phyloP scores from a whole-genome alignment of 35 echinoderm and acorn worm species.

The Diadema setosum region DNA sequence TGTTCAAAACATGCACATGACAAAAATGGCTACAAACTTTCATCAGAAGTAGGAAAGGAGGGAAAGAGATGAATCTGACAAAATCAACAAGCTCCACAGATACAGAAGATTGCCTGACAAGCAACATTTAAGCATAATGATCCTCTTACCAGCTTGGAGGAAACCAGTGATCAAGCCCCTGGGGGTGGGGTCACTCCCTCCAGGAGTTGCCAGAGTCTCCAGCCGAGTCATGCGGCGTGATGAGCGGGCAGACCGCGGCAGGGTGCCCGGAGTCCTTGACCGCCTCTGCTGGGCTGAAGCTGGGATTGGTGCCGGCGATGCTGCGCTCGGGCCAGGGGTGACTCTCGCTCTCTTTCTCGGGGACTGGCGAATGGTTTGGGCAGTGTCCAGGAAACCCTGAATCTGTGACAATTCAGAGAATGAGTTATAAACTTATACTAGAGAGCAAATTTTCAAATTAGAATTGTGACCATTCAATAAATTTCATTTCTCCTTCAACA shows the following conservation, averaged over 20 bases:
- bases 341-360: neutral
- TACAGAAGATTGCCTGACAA: too few relatives aligned
- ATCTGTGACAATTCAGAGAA: too few relatives aligned
- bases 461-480: too few relatives aligned
- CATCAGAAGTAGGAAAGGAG: too few relatives aligned
- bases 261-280: neutral
- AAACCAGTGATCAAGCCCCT: constrained; percentile 13
- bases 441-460: too few relatives aligned
- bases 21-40: too few relatives aligned
- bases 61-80: too few relatives aligned
- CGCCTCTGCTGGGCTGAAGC: neutral
- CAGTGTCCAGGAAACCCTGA: constrained; percentile 19
- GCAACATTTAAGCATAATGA: too few relatives aligned
- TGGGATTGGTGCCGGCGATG: neutral
- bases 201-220: constrained; percentile 18
- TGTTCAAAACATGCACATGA: too few relatives aligned
- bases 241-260: neutral
- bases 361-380: neutral
- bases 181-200: constrained; percentile 16
- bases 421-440: too few relatives aligned
- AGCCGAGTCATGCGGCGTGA: neutral
- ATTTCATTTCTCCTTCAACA: too few relatives aligned
- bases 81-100: too few relatives aligned
- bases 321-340: neutral
- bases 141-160: constrained; percentile 10